Base-by-base conservation (phyloP, 2,113 vertebrate species). In the Brachyhypopomus gauderio region DNA sequence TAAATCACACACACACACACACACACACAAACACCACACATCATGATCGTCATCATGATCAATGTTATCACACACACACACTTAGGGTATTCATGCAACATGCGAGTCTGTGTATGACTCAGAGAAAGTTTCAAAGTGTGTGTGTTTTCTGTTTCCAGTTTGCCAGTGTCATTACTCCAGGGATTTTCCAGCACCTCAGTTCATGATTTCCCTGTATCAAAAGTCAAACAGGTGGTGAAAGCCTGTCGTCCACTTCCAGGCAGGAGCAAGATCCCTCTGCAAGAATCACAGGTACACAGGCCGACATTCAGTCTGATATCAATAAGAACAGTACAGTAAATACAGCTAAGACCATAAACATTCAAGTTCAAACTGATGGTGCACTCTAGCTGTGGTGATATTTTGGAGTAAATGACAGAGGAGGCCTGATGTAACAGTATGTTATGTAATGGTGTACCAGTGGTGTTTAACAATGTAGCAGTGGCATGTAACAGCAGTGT, bases 141-240 rank as follows among this genome's bases (percentile, higher is more conserved):
- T 63, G 25, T 23, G 11, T 36, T 79, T 45, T 70, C 67, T 48
- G 4, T 45, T 14, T 75, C 11, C 74, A 93, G 92, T 75, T 75
- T 93, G 70, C 89, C 90, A 8, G 58, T 82, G 0, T 76, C 27
- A 5, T 5, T 93, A 72, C 77, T 93, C 12, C 90, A 91, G 84
- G 92, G 92, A 38, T 92, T 92, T 80, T 85, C 90, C 0, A 91
- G 92, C 60, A 85, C 71, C 0, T 66, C 88, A 63, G 77, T 77
- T 0, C 45, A 64, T 17, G 73, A 0, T 14, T 23, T 91, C 23
- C 9, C 41, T 27, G 30, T 1, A 11, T 1, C 0, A 0, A 84
- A 48, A 52, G 79, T 89, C 59, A n/a, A 0, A 11, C 2, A 27
- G 9, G 36, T 92, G 25, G 55, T 92, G 22, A 82, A 2, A 23